A percentile compares a stretch with the other conserved stretches of the same genome.
phyloP scores from a whole-genome alignment of 2,113 vertebrate species.

The Xenopus borealis region DNA sequence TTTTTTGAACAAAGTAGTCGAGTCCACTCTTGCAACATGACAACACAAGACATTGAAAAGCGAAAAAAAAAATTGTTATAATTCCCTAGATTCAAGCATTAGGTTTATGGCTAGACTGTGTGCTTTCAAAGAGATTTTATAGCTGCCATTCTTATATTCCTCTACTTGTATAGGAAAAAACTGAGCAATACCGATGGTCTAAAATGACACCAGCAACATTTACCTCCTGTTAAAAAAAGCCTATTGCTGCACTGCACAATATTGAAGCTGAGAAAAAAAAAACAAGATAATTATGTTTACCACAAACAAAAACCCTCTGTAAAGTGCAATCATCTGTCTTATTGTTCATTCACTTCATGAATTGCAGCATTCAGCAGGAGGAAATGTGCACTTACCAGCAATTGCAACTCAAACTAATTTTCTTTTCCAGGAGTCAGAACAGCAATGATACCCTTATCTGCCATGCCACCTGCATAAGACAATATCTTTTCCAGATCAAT shows the following conservation, averaged over 20 bases:
- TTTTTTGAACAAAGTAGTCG: too few species aligned
- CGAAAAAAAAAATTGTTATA: too few species aligned
- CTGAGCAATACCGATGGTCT: background rate
- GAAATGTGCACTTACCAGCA: constrained; percentile 5
- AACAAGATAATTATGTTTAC: constrained; percentile 27
- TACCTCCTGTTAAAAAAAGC: background rate
- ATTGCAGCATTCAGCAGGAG: constrained; percentile 11
- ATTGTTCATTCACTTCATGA: constrained; percentile 22
- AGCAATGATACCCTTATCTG: background rate
- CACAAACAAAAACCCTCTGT: constrained; percentile 17
- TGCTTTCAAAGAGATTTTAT: too few species aligned
- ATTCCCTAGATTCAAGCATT: too few species aligned
- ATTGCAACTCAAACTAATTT: background rate
- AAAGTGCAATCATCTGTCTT: constrained; percentile 19
- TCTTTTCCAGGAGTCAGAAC: background rate
- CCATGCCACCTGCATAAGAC: constrained; percentile 6
- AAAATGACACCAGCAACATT: background rate
- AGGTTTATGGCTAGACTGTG: too few species aligned
- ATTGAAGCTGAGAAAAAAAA: background rate
- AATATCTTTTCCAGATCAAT: constrained; percentile 17
- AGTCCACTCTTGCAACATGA: too few species aligned
- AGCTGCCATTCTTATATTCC: too few species aligned
- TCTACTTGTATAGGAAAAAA: background rate
- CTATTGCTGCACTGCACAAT: background rate
- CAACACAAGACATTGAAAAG: too few species aligned